Evolutionary conservation across 2,797 vertebrate genomes (phyloP).

Genomic region (Siniperca scherzeri): DNA sequence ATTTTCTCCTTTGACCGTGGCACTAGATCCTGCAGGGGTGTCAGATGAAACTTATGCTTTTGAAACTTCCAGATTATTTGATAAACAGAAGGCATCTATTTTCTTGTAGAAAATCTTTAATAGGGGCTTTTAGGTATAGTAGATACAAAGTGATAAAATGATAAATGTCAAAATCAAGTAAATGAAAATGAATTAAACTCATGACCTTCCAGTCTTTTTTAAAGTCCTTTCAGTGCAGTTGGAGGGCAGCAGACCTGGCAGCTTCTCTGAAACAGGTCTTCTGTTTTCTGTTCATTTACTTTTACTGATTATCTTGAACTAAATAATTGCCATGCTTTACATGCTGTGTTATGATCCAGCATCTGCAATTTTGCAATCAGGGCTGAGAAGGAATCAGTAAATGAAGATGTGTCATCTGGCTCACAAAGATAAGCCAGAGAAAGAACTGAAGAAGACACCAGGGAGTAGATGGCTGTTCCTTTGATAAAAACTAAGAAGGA

Average conservation of each 20-base stretch:
- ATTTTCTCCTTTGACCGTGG: slow-evolving; percentile 58
- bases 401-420: slow-evolving; percentile 73
- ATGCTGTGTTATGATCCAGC: slow-evolving; percentile 40
- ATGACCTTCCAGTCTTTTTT: background rate
- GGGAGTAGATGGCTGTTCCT: slow-evolving; percentile 14
- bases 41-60: slow-evolving; percentile 53
- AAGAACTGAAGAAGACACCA: slow-evolving; percentile 21
- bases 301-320: slow-evolving; percentile 72
- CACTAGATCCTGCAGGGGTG: slow-evolving; percentile 58
- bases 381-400: slow-evolving; percentile 44
- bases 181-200: background rate
- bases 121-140: background rate
- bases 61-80: slow-evolving; percentile 52
- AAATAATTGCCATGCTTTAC: slow-evolving; percentile 74
- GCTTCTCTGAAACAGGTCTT: slow-evolving; percentile 7
- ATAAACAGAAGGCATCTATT: slow-evolving; percentile 38
- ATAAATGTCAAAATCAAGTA: slow-evolving; percentile 18
- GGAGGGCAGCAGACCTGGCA: slow-evolving; percentile 20
- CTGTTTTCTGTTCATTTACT: slow-evolving; percentile 71
- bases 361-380: slow-evolving; percentile 54
- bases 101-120: slow-evolving; percentile 25
- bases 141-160: background rate
- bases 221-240: slow-evolving; percentile 21
- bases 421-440: slow-evolving; percentile 57
- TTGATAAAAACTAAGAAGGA: slow-evolving; percentile 10